phyloP scores from a whole-genome alignment of 2,888 invertebrate species.

The Abrostola tripartita region DNA sequence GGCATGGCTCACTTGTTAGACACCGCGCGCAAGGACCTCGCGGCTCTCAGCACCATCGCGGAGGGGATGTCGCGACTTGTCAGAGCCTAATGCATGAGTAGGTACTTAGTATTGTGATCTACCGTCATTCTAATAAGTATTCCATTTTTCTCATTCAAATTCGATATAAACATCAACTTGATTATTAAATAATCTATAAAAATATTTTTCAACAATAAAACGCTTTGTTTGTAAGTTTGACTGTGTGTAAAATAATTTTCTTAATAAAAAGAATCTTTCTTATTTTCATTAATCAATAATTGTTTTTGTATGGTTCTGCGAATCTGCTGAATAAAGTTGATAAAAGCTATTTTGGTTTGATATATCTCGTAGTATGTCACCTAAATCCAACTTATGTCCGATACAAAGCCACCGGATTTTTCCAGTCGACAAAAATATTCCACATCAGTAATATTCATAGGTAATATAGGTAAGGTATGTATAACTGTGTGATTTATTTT shows the following conservation, averaged over 20 bases:
- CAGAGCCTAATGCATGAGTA: slow-evolving; percentile 60
- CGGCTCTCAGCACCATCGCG: slow-evolving; percentile 93
- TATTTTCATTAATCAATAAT: slow-evolving; percentile 9
- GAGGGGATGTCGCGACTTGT: slow-evolving; percentile 91
- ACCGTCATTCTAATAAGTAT: slow-evolving; percentile 5
- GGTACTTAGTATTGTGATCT: background rate
- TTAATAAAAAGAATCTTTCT: background rate
- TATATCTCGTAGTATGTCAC: slow-evolving; percentile 17
- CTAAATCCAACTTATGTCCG: slow-evolving; percentile 25
- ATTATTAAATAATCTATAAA: background rate
- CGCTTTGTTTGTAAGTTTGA: slow-evolving; percentile 5
- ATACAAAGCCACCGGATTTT: slow-evolving; percentile 22
- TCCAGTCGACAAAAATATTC: slow-evolving; percentile 39
- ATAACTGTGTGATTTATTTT: slow-evolving; percentile 14
- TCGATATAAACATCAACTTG: background rate
- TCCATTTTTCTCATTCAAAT: background rate
- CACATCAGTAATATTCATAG: slow-evolving; percentile 14
- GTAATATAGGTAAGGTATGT: slow-evolving; percentile 4
- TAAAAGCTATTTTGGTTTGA: slow-evolving; percentile 34
- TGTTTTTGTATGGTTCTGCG: slow-evolving; percentile 16
- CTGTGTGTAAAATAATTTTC: slow-evolving; percentile 4
- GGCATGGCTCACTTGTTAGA: slow-evolving; percentile 95
- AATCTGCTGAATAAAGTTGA: slow-evolving; percentile 38
- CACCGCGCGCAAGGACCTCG: slow-evolving; percentile 94
- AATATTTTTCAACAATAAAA: slow-evolving; percentile 8